Base-by-base conservation (phyloP, 2,797 vertebrate species). In the Gila robusta region DNA sequence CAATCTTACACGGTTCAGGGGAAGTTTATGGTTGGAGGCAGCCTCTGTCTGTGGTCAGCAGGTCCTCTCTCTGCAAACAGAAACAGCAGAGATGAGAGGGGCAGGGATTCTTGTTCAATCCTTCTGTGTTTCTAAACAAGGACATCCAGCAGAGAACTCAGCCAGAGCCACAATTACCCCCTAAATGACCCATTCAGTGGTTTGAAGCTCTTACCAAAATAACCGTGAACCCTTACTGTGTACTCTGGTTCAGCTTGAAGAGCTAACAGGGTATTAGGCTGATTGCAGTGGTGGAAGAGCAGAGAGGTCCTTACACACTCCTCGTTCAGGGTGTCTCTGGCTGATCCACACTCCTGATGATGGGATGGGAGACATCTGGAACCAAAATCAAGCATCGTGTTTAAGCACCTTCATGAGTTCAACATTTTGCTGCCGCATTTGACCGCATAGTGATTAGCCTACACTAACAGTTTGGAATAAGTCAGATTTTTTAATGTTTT, bases 1-100 rank as follows among this genome's bases (percentile, higher is more conserved):
- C 87, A 86, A 91, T 90, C 88, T 92, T 91, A 89, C 84, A 79
- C 82, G 23, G 80, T 73, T 90, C 81, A 90, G 89, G 86, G 89
- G 62, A 82, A 77, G 59, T 82, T 49, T 82, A 85, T 71, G 39
- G 59, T 82, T 52, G 21, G 54, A 37, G 14, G 59, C 82, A 77
- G 79, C 37, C 77, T 73, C 62, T 67, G 69, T 81, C 79, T 76
- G 82, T 81, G 84, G 64, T 85, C 70, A 37, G 85, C 71, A 81
- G 73, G 83, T 76, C 73, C 74, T 37, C 56, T 47, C 54, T 47
- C 64, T 83, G 89, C 90, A 89, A 26, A 83, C 64, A 77, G 66
- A 87, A 90, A 85, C 84, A 5, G 85, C 84, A 67, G 74, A 35
- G 64, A 88, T 62, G 87, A 72, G 86, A 83, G 77, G 82, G 88